phyloP scores from a whole-genome alignment of 92 coral and sea anemone species.

The Siderastrea radians region DNA sequence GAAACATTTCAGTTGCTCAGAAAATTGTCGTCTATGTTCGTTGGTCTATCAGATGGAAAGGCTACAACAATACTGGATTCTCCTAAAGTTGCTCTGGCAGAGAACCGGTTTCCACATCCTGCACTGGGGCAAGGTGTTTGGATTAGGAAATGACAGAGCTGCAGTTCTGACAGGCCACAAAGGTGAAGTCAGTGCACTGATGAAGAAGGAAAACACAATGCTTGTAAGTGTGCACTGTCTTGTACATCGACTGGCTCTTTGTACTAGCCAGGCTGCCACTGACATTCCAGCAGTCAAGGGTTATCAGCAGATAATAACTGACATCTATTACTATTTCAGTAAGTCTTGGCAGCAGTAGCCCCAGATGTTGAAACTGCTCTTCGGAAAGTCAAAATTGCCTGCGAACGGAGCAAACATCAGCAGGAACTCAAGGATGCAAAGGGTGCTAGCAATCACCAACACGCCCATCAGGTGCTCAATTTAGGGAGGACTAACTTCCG shows the following conservation, averaged over 20 bases:
- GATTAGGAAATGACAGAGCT: constrained; percentile 16
- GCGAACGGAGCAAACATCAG: constrained; percentile 12
- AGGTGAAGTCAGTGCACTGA: constrained; percentile 7
- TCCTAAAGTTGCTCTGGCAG: constrained; percentile 12
- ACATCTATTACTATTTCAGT: constrained; percentile 17
- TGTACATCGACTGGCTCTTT: constrained; percentile 9
- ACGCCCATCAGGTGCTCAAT: too few relatives aligned
- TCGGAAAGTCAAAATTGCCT: not conserved
- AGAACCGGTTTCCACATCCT: constrained; percentile 1
- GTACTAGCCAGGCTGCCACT: constrained; percentile 10
- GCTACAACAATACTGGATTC: constrained; percentile 22
- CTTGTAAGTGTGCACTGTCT: constrained; percentile 14
- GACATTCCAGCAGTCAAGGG: constrained; percentile 7
- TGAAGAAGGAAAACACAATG: not conserved
- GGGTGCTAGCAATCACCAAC: too few relatives aligned
- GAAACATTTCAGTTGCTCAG: constrained; percentile 9
- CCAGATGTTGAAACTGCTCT: constrained; percentile 12
- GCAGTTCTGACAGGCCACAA: constrained; percentile 3
- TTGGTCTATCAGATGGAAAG: constrained; percentile 8
- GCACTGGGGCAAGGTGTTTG: not conserved
- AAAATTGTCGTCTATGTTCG: constrained; percentile 3
- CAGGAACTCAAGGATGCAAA: constrained; percentile 8
- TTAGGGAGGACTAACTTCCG: too few relatives aligned
- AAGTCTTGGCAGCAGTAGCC: constrained; percentile 27
- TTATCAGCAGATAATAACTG: constrained; percentile 13